A percentile compares a stretch with the other conserved stretches of the same genome.
These are phyloP conservation scores for Sipha flava DNA, from an alignment of 1,140 invertebrate genomes.

Conservation along the genomic window DNA sequence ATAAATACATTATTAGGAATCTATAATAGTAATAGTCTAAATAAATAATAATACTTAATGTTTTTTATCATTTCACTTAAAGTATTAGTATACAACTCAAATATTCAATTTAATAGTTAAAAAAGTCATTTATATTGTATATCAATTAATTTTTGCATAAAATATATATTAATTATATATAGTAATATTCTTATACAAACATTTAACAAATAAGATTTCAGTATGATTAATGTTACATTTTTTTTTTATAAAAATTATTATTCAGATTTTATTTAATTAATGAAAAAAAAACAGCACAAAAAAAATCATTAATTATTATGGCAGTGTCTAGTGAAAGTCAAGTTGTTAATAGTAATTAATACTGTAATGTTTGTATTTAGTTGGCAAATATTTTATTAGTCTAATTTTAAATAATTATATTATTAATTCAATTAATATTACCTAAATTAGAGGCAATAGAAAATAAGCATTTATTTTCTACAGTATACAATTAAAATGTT, in stretches of 20 bases:
- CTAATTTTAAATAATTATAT: neutral
- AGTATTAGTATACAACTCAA: neutral
- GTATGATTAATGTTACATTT: neutral
- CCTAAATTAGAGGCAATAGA: neutral
- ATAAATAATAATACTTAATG: neutral
- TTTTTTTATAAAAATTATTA: neutral
- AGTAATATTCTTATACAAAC: neutral
- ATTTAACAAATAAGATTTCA: neutral
- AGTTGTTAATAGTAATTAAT: neutral
- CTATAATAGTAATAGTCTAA: neutral
- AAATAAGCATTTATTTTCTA: neutral
- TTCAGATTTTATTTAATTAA: neutral
- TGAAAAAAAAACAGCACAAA: neutral
- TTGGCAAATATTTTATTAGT: neutral
- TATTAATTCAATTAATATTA: neutral
- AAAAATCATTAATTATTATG: neutral
- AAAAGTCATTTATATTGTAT: neutral
- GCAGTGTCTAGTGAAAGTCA: neutral
- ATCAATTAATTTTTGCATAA: too few species aligned
- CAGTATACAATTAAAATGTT: neutral
- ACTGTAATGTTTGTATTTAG: neutral
- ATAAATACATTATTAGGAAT: neutral
- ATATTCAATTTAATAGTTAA: neutral
- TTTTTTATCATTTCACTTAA: neutral
- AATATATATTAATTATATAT: neutral